Percentiles rank a stretch among this genome's conserved stretches.
Evolutionary conservation across 2,797 vertebrate genomes (phyloP).

Genomic region (Molossus alvarezi): DNA sequence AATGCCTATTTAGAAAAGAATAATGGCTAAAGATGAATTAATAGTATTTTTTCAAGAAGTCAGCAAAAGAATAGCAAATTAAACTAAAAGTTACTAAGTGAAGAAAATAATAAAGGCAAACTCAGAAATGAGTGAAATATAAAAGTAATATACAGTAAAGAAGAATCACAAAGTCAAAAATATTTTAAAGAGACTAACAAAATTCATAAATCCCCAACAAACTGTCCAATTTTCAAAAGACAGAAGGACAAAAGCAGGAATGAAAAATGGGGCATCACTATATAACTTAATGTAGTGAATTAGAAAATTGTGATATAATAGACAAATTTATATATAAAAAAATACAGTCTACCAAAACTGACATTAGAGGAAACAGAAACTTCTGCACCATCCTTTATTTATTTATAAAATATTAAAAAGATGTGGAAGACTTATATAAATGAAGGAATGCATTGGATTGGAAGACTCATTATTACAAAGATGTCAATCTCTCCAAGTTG

Average conservation of each 20-base stretch:
- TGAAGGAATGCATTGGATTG: background rate
- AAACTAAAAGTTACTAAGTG: background rate
- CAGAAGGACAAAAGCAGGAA: background rate
- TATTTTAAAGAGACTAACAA: background rate
- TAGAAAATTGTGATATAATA: constrained; percentile 6
- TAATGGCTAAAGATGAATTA: background rate
- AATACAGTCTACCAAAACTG: background rate
- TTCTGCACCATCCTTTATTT: background rate
- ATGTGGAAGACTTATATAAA: background rate
- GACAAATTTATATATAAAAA: background rate
- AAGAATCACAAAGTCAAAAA: background rate
- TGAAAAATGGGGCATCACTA: background rate
- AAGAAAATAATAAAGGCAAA: constrained; percentile 43
- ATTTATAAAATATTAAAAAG: constrained; percentile 18
- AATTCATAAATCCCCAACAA: background rate
- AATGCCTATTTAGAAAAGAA: background rate
- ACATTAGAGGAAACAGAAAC: constrained; percentile 35
- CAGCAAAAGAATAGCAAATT: background rate
- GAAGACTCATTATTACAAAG: background rate
- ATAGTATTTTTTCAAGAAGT: background rate
- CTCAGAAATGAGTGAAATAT: constrained; percentile 19
- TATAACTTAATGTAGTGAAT: background rate
- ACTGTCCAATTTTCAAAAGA: background rate
- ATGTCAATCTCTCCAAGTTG: background rate
- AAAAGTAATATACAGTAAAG: background rate